Conservation (phyloP, 2,113 vertebrate species). For the Siniperca chuatsi region DNA sequence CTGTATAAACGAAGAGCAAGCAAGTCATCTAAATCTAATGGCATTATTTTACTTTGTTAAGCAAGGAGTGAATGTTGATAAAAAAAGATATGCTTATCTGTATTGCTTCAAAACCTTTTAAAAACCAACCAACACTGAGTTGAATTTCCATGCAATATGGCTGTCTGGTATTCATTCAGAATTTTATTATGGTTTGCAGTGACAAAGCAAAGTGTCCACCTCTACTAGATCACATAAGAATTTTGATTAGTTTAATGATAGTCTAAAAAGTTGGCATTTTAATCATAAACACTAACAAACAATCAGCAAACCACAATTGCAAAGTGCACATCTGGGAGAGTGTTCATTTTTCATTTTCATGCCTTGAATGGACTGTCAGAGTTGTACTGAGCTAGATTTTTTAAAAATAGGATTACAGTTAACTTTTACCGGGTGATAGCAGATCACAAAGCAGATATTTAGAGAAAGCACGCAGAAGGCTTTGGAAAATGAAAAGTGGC, state of each 20-base stretch:
- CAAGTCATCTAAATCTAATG: not conserved
- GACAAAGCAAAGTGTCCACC: conserved; percentile 44
- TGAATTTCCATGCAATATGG: conserved; percentile 56
- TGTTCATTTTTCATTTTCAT: conserved; percentile 56
- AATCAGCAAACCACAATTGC: conserved; percentile 67
- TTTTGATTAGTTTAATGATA: conserved; percentile 73
- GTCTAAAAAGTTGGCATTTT: conserved; percentile 61
- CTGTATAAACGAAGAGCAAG: not conserved
- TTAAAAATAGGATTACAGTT: not conserved
- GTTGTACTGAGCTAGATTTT: conserved; percentile 6
- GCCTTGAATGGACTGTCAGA: conserved; percentile 44
- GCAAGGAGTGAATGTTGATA: not conserved
- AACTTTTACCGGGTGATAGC: conserved; percentile 21
- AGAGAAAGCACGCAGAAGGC: conserved; percentile 11
- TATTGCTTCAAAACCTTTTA: not conserved
- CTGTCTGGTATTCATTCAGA: conserved; percentile 44
- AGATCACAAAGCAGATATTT: not conserved
- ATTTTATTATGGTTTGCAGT: conserved; percentile 45
- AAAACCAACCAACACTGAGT: conserved; percentile 27
- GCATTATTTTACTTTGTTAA: not conserved
- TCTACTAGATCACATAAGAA: conserved; percentile 42
- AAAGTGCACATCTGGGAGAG: conserved; percentile 53
- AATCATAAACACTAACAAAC: conserved; percentile 59
- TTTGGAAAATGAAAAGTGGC: conserved; percentile 31
- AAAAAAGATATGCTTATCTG: conserved; percentile 11